These are phyloP conservation scores for Dromococcyx pavoninus DNA, from an alignment of 2,797 vertebrate genomes.

Conservation along the genomic window DNA sequence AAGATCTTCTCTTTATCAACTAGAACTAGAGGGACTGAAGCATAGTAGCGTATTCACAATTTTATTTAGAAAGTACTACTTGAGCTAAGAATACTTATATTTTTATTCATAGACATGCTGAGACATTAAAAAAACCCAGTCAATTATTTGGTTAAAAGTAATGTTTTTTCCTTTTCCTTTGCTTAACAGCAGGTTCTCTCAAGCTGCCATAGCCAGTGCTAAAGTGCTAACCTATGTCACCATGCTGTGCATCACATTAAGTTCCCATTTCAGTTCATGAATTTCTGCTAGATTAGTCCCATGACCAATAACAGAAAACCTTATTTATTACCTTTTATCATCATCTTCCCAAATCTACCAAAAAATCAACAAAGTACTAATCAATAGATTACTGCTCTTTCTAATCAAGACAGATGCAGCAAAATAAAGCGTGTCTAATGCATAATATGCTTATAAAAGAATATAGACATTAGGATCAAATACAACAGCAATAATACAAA, in stretches of 20 bases:
- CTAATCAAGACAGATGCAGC: neutral
- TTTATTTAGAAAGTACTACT: neutral
- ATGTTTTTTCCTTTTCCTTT: conserved; percentile 23
- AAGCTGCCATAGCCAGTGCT: conserved; percentile 41
- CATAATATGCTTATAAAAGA: neutral
- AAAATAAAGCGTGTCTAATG: neutral
- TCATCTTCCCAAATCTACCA: neutral
- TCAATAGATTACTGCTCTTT: neutral
- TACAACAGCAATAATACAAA: neutral
- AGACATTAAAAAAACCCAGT: neutral
- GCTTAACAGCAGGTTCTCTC: conserved; percentile 56
- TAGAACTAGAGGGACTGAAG: neutral
- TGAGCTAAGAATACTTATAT: neutral
- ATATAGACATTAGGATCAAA: neutral
- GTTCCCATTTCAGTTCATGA: conserved; percentile 39
- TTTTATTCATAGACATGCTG: conserved; percentile 12
- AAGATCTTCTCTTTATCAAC: neutral
- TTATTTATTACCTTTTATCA: conserved; percentile 19
- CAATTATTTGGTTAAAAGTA: conserved; percentile 34
- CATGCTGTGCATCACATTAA: conserved; percentile 45
- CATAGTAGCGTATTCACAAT: neutral
- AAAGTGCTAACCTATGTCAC: conserved; percentile 59
- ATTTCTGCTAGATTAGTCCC: conserved; percentile 47
- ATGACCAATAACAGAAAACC: conserved; percentile 20
- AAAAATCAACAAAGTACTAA: neutral